These are phyloP conservation scores for Limenitis camilla DNA, from an alignment of 2,888 invertebrate species.

Conservation along the genomic window DNA sequence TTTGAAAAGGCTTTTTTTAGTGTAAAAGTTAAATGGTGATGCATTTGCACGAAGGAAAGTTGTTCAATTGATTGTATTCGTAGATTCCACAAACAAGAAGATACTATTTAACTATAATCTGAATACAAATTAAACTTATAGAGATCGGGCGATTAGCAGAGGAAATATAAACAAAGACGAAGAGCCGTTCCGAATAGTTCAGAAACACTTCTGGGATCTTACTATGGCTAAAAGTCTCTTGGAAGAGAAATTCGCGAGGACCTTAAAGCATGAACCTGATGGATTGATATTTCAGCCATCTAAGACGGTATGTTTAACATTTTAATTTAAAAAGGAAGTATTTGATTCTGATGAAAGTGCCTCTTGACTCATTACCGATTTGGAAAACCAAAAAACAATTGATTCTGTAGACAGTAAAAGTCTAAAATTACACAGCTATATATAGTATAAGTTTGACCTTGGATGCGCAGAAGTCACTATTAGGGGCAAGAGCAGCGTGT, in stretches of 20 bases:
- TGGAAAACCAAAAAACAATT: too few species aligned
- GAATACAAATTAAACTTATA: slow-evolving; percentile 30
- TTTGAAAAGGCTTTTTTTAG: too few species aligned
- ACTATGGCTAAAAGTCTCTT: slow-evolving; percentile 80
- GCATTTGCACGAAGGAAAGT: too few species aligned
- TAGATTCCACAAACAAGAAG: not conserved
- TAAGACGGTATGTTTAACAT: slow-evolving; percentile 74
- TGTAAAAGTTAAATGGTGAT: too few species aligned
- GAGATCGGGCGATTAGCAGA: slow-evolving; percentile 84
- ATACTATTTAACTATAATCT: not conserved
- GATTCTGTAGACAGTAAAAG: too few species aligned
- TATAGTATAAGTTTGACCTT: too few species aligned
- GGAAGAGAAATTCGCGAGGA: slow-evolving; percentile 88
- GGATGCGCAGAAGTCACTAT: too few species aligned
- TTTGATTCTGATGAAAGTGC: too few species aligned
- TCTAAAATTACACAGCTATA: too few species aligned
- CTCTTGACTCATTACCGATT: too few species aligned
- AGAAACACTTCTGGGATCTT: slow-evolving; percentile 94
- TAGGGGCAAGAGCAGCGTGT: too few species aligned
- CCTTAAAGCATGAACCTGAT: slow-evolving; percentile 95
- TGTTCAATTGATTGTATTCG: not conserved
- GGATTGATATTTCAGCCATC: slow-evolving; percentile 98
- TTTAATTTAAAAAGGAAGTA: not conserved
- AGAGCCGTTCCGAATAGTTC: slow-evolving; percentile 93
- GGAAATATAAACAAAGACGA: slow-evolving; percentile 82